phyloP scores from a whole-genome alignment of 2,797 vertebrate genomes.

The Gallinago nigripennis region DNA sequence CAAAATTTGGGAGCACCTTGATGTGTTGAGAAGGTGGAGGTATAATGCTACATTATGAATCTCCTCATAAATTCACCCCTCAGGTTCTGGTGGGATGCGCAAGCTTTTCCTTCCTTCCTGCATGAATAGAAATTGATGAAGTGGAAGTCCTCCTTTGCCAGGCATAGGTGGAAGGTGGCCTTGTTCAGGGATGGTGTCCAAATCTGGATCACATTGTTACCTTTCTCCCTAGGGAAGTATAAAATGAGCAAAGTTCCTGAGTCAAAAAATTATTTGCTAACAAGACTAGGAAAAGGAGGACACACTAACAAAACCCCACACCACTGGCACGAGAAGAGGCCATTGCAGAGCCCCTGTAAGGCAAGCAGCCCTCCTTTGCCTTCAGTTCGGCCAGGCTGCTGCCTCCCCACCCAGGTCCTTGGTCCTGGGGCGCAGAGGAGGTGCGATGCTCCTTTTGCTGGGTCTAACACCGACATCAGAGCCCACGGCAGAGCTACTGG shows the following conservation, averaged over 20 bases:
- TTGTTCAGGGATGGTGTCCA: neutral
- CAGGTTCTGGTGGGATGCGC: too few relatives aligned
- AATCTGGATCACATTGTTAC: too few relatives aligned
- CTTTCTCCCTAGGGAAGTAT: fast-evolving
- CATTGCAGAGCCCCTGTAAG: neutral
- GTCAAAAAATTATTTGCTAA: neutral
- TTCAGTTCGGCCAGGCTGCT: neutral
- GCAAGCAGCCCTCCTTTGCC: too few relatives aligned
- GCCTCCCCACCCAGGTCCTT: neutral
- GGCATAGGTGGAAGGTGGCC: neutral
- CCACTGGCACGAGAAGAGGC: neutral
- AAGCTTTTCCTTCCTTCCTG: neutral
- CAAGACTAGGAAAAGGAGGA: neutral
- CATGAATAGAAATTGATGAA: fast-evolving
- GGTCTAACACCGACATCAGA: constrained; percentile 22
- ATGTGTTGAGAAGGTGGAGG: neutral
- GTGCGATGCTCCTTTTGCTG: too few relatives aligned
- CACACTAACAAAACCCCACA: neutral
- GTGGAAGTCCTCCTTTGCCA: neutral
- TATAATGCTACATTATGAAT: neutral
- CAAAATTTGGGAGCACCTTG: neutral
- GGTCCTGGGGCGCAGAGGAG: neutral
- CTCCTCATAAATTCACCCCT: neutral
- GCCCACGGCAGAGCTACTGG: fast-evolving
- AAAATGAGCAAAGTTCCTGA: neutral